Evolutionary conservation across 2,113 vertebrate species (phyloP).

Genomic region (Festucalex cinctus): DNA sequence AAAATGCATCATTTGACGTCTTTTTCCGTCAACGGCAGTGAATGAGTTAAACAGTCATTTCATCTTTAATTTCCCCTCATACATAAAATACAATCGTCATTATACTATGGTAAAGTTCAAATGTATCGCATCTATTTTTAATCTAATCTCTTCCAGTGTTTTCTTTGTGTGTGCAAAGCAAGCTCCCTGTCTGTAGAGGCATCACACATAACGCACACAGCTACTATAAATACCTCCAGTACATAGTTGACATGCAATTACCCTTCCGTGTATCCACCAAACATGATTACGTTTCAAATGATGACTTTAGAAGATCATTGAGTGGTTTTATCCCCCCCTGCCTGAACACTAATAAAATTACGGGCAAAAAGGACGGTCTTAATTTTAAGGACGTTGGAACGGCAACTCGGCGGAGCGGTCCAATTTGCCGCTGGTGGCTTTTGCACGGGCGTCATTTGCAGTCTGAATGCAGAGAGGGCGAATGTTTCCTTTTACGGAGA

Average conservation of each 20-base stretch:
- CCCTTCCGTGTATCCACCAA: background rate
- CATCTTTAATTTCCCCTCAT: too few species aligned
- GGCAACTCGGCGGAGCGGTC: background rate
- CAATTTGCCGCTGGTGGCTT: background rate
- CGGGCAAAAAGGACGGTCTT: background rate
- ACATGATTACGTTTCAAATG: background rate
- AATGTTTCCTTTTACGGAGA: background rate
- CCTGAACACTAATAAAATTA: constrained; percentile 3
- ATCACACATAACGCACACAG: background rate
- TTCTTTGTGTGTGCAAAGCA: constrained; percentile 13
- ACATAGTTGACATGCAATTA: background rate
- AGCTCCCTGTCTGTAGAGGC: constrained; percentile 7
- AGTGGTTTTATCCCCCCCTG: background rate
- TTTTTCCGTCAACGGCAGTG: too few species aligned
- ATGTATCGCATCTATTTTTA: too few species aligned
- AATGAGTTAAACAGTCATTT: too few species aligned
- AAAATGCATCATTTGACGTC: too few species aligned
- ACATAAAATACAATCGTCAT: too few species aligned
- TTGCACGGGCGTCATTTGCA: background rate
- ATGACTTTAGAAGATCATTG: constrained; percentile 2
- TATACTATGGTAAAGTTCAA: too few species aligned
- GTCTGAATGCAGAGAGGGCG: background rate
- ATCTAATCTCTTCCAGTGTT: too few species aligned
- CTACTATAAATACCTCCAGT: constrained; percentile 1
- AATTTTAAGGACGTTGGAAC: background rate